phyloP scores from a whole-genome alignment of 2,888 invertebrate genomes.

The Gonocerus acuteangulatus region DNA sequence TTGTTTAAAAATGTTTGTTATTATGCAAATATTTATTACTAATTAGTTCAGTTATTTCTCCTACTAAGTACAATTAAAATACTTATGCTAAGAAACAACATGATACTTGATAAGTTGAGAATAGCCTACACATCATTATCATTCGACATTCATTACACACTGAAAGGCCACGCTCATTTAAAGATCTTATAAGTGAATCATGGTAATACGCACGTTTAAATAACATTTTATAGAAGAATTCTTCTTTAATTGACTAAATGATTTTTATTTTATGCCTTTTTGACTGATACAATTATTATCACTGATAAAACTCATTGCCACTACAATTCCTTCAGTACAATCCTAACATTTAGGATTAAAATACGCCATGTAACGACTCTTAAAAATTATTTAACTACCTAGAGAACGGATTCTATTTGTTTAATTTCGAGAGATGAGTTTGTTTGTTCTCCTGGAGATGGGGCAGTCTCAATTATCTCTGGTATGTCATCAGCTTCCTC shows the following conservation, averaged over 20 bases:
- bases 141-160: not conserved
- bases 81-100: not conserved
- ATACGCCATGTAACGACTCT: not conserved
- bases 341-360: not conserved
- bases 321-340: not conserved
- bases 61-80: not conserved
- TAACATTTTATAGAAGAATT: slow-evolving; percentile 10
- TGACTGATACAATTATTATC: too few relatives aligned
- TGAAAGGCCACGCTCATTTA: slow-evolving; percentile 20
- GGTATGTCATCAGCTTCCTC: slow-evolving; percentile 54
- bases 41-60: not conserved
- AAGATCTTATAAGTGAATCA: slow-evolving; percentile 8
- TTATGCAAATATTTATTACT: not conserved
- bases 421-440: slow-evolving; percentile 51
- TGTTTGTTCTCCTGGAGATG: slow-evolving; percentile 50
- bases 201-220: slow-evolving; percentile 21
- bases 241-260: slow-evolving; percentile 16
- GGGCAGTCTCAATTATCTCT: slow-evolving; percentile 66
- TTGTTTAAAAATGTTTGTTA: too few relatives aligned
- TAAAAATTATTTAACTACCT: not conserved
- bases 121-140: too few relatives aligned
- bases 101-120: not conserved
- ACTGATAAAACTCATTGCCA: not conserved
- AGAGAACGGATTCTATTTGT: slow-evolving; percentile 68
- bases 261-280: not conserved